Percentiles rank a stretch among this genome's conserved stretches.
These are phyloP conservation scores for Branchinecta lynchi DNA, from an alignment of 1,140 invertebrate genomes.

Conservation along the genomic window DNA sequence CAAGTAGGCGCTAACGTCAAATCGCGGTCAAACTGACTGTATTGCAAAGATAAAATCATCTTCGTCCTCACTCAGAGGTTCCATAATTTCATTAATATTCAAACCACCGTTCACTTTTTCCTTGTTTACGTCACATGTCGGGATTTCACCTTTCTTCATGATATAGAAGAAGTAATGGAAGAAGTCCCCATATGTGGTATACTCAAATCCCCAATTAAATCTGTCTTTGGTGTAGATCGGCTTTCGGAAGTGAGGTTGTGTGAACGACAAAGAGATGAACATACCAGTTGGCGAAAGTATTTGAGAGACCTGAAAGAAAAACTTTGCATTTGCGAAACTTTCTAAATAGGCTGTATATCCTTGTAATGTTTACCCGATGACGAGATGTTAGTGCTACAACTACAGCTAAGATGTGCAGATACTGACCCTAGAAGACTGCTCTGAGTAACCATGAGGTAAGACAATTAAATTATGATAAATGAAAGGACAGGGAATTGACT, in stretches of 20 bases:
- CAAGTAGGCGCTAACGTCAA: no score
- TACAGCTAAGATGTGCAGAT: no score
- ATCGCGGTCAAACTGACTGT: neutral
- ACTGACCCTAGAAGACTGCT: no score
- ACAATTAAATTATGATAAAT: no score
- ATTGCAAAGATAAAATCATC: neutral
- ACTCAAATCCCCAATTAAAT: constrained; percentile 28
- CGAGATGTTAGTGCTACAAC: no score
- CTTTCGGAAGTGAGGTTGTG: constrained; percentile 37
- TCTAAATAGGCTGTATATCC: no score
- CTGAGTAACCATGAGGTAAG: no score
- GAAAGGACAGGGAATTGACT: no score
- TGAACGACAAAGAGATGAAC: constrained; percentile 38
- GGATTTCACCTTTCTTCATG: constrained; percentile 22
- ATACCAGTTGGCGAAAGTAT: constrained; percentile 32
- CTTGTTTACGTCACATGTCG: constrained; percentile 3
- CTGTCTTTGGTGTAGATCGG: constrained; percentile 29
- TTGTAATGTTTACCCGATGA: no score
- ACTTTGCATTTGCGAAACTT: neutral
- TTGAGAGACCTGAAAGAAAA: constrained; percentile 25
- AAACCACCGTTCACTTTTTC: neutral
- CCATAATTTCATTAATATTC: neutral
- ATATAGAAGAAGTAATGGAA: constrained; percentile 38
- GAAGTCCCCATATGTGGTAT: constrained; percentile 30
- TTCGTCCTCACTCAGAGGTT: constrained; percentile 8